Conservation (phyloP, 2,888 invertebrate genomes). For the Pseudococcus jackbeardsleyi region DNA sequence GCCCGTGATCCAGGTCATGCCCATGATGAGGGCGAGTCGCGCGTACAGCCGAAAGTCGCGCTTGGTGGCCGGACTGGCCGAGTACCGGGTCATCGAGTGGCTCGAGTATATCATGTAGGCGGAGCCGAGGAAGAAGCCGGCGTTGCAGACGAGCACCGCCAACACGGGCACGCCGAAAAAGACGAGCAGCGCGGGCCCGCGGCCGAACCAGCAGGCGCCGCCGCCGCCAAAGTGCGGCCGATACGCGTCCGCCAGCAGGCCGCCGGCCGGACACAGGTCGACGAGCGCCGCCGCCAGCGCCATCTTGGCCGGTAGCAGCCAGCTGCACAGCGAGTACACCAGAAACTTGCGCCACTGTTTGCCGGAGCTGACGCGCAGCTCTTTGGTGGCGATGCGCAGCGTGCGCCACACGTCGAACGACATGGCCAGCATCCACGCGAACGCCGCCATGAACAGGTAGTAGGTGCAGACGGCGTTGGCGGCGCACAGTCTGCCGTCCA, state of each 20-base stretch:
- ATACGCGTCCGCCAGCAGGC: conserved; percentile 67
- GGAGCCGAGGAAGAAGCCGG: conserved; percentile 71
- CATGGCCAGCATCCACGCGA: conserved; percentile 74
- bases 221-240: conserved; percentile 71
- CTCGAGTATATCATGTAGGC: conserved; percentile 71
- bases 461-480: conserved; percentile 71
- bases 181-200: conserved; percentile 71
- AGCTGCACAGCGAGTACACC: conserved; percentile 71
- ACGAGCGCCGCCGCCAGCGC: conserved; percentile 70
- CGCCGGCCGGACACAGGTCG: conserved; percentile 68
- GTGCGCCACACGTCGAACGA: conserved; percentile 73
- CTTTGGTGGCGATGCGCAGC: conserved; percentile 71
- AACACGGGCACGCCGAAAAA: conserved; percentile 73
- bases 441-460: conserved; percentile 73
- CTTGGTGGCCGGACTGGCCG: conserved; percentile 68
- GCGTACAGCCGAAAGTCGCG: conserved; percentile 71
- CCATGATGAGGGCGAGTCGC: conserved; percentile 72
- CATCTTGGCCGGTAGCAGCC: conserved; percentile 70
- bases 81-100: conserved; percentile 68
- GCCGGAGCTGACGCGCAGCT: conserved; percentile 71
- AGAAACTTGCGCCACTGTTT: conserved; percentile 70
- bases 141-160: conserved; percentile 70
- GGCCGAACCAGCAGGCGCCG: conserved; percentile 73
- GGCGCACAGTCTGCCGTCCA: conserved; percentile 69
- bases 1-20: conserved; percentile 72